Evolutionary conservation across 2,797 vertebrate genomes (phyloP).

Genomic region (Neoniphon sammara): DNA sequence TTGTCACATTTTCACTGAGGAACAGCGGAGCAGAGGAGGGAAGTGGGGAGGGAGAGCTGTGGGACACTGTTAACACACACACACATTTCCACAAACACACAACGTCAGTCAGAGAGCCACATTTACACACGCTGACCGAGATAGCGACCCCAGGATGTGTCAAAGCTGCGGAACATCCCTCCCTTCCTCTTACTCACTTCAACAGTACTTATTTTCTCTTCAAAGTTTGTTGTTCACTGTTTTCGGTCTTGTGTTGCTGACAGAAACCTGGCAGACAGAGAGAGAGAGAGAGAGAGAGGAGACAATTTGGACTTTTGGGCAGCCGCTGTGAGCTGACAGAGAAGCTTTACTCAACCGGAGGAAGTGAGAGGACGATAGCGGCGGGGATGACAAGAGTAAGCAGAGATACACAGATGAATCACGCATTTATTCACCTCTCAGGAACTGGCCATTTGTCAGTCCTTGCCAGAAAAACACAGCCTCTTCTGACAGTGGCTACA

Average conservation of each 20-base stretch:
- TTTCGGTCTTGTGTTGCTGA: constrained; percentile 42
- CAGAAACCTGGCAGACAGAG: constrained; percentile 50
- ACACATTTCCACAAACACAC: constrained; percentile 34
- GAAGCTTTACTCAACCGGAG: constrained; percentile 43
- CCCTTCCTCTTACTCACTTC: constrained; percentile 30
- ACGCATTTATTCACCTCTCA: constrained; percentile 61
- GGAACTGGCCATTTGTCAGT: constrained; percentile 36
- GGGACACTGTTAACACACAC: constrained; percentile 40
- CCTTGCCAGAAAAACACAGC: constrained; percentile 35
- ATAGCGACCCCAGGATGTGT: constrained; percentile 32
- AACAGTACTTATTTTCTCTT: constrained; percentile 39
- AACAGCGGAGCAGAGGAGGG: constrained; percentile 35
- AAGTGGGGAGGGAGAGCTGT: constrained; percentile 29
- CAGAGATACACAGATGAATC: constrained; percentile 61
- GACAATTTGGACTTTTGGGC: constrained; percentile 44
- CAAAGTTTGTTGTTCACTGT: constrained; percentile 58
- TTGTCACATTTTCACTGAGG: constrained; percentile 59
- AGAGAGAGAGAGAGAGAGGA: not conserved
- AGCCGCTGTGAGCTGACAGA: constrained; percentile 64
- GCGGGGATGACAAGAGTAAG: constrained; percentile 39
- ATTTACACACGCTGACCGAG: constrained; percentile 29
- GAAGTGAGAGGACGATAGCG: constrained; percentile 39
- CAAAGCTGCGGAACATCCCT: constrained; percentile 29
- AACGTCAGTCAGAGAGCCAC: constrained; percentile 33
- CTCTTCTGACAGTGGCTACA: constrained; percentile 25